Evolutionary conservation across 1,140 invertebrate genomes (phyloP).

Genomic region (Solenopsis fugax): DNA sequence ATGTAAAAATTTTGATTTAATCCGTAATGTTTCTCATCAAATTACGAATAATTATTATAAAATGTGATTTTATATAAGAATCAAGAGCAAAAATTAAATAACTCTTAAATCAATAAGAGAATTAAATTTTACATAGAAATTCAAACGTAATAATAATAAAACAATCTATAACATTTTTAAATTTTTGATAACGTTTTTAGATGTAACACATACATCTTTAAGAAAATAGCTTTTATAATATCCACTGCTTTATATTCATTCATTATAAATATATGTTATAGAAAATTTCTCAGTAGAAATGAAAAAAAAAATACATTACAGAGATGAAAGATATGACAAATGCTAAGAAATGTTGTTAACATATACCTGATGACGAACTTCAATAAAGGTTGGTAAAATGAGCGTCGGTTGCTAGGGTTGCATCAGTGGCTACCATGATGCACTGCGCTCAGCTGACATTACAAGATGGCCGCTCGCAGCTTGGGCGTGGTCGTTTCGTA

Average conservation of each 20-base stretch:
- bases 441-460: conserved; percentile 75
- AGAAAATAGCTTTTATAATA: not conserved
- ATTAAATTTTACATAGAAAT: too few species aligned
- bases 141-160: too few species aligned
- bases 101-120: too few species aligned
- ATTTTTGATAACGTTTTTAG: too few species aligned
- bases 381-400: conserved; percentile 66
- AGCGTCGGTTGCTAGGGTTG: conserved; percentile 74
- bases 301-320: not conserved
- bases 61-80: too few species aligned
- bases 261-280: not conserved
- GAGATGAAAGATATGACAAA: not conserved
- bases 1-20: too few species aligned
- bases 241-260: not conserved
- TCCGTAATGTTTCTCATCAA: too few species aligned
- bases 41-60: too few species aligned
- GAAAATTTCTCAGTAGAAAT: not conserved
- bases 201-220: not conserved
- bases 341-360: conserved; percentile 17
- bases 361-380: conserved; percentile 67
- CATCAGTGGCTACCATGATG: conserved; percentile 81
- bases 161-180: too few species aligned
- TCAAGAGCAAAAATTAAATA: too few species aligned
- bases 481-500: conserved; percentile 84
- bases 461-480: conserved; percentile 84